Evolutionary conservation across 2,797 vertebrate genomes (phyloP), one percentile per base, ranked within the genome.

Genomic region (Trematomus bernacchii): DNA sequence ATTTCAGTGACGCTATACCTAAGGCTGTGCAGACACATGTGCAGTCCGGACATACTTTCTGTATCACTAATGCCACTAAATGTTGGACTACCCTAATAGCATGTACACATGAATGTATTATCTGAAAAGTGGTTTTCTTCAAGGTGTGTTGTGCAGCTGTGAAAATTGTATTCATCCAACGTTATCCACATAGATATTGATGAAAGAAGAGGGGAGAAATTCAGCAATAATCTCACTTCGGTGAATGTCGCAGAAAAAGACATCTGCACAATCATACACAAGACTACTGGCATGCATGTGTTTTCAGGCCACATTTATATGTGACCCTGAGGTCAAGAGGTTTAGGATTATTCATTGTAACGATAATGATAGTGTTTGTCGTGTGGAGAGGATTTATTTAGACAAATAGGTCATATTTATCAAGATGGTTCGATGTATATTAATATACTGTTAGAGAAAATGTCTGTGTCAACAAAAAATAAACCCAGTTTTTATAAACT

Each of bases 401-500:
- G 19, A 70, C 19, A 74, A 55, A 54, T 33, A 58, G 18, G 19
- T 58, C 42, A 60, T 14, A 72, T 40, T 48, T n/a, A 21, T 47
- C 21, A 53, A 19, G 5, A 37, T 63, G 30, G 23, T 37, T 37
- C 33, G 33, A 37, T 9, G 33, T 37, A 7, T 37, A 37, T 37
- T 9, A 37, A 9, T 37, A 37, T 4, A 37, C 33, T 37, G 33
- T 33, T 27, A 11, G 40, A 43, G 7, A 1, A 14, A 76, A 47
- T 54, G 48, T 55, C 33, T 46, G 1, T 67, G 58, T 46, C 44
- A 33, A 33, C 69, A 64, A 53, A 54, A 67, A 66, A 18, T 71
- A 73, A 75, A 69, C 10, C 10, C 61, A 62, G 47, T 51, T 71
- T 42, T 77, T 76, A 37, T 23, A 75, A 81, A 57, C 69, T 37